Percentiles rank a stretch among this genome's conserved stretches.
Evolutionary conservation across 2,797 vertebrate genomes (phyloP).

Genomic region (Urosaurus nigricauda): DNA sequence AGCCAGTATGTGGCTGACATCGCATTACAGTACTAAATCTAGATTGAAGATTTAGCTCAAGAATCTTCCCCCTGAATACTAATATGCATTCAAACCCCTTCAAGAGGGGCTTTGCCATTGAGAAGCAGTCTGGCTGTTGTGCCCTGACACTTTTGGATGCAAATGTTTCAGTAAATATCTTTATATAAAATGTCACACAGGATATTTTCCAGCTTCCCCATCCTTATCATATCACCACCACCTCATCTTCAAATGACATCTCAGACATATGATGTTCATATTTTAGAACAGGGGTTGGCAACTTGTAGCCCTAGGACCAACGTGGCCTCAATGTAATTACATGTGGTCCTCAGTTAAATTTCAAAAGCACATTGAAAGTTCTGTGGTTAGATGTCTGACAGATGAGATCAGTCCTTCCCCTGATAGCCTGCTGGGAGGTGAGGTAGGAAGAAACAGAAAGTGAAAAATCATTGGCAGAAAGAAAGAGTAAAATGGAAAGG

Average conservation of each 20-base stretch:
- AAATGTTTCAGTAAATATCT: not conserved
- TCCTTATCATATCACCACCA: not conserved
- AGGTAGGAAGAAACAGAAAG: not conserved
- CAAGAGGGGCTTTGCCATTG: not conserved
- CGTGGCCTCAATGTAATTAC: not conserved
- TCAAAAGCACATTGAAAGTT: not conserved
- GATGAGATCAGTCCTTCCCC: not conserved
- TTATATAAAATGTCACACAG: not conserved
- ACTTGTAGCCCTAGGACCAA: not conserved
- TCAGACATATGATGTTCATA: not conserved
- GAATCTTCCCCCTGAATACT: not conserved
- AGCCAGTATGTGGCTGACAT: not conserved
- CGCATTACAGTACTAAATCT: not conserved
- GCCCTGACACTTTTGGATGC: not conserved
- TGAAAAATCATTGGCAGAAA: not conserved
- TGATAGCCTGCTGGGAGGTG: not conserved
- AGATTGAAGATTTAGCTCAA: not conserved
- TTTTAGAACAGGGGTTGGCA: not conserved
- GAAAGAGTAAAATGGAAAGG: not conserved
- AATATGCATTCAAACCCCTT: not conserved
- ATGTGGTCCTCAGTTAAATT: not conserved
- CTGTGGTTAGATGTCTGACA: not conserved
- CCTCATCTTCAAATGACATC: too few relatives aligned
- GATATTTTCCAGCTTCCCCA: not conserved
- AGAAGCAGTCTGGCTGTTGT: not conserved